Evolutionary conservation across 2,888 invertebrate genomes (phyloP).

Genomic region (Hypomecis atomaria): DNA sequence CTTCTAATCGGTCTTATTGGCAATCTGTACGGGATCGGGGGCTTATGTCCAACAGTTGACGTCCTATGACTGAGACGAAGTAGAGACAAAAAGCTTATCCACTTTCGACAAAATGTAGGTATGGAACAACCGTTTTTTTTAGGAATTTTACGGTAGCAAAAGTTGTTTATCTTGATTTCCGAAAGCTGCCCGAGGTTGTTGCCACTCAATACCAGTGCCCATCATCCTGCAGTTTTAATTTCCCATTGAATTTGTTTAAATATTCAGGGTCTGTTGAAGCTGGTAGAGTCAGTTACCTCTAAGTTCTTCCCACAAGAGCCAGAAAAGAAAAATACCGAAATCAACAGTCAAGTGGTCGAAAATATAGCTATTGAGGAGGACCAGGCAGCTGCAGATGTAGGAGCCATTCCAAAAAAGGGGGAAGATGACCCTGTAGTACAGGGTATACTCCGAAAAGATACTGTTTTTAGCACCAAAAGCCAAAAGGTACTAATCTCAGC

Average conservation of each 20-base stretch:
- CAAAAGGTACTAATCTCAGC: constrained; percentile 35
- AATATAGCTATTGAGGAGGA: constrained; percentile 23
- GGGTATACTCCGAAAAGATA: constrained; percentile 19
- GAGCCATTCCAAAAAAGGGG: constrained; percentile 18
- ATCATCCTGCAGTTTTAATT: too few species aligned
- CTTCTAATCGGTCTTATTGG: too few species aligned
- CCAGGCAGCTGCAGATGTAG: constrained; percentile 39
- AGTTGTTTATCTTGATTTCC: too few species aligned
- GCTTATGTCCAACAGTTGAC: too few species aligned
- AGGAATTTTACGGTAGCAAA: too few species aligned
- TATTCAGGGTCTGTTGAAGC: constrained; percentile 50
- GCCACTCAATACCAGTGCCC: too few species aligned
- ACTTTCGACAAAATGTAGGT: too few species aligned
- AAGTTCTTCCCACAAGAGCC: constrained; percentile 61
- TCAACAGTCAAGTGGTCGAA: background rate
- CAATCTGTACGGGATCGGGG: too few species aligned
- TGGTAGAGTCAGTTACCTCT: constrained; percentile 58
- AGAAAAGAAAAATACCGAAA: constrained; percentile 20
- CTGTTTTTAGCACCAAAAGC: constrained; percentile 48
- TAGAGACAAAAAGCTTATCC: too few species aligned
- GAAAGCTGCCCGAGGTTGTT: too few species aligned
- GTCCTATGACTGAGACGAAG: too few species aligned
- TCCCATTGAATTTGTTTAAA: background rate
- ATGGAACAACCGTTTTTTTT: too few species aligned
- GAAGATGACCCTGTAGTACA: constrained; percentile 6